These are phyloP conservation scores for Lateolabrax maculatus DNA, from an alignment of 2,797 vertebrate species.

Conservation along the genomic window DNA sequence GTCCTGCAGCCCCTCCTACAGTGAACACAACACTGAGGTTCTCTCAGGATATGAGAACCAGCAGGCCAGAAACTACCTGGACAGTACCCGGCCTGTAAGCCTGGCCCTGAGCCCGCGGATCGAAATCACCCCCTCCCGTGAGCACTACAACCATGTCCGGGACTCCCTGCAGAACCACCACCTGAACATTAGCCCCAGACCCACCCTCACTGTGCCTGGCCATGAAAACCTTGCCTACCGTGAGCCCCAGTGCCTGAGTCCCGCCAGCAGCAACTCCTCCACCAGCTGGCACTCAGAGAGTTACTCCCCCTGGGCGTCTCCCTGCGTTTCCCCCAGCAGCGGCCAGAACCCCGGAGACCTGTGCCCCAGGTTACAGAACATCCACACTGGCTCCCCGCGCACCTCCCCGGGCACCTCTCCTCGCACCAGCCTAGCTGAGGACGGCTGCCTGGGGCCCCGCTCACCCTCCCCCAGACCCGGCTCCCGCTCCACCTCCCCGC, in stretches of 20 bases:
- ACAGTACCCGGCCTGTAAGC: slow-evolving; percentile 85
- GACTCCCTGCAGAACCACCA: slow-evolving; percentile 92
- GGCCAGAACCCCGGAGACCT: slow-evolving; percentile 93
- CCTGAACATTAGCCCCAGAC: slow-evolving; percentile 90
- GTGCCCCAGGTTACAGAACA: slow-evolving; percentile 96
- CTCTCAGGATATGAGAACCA: slow-evolving; percentile 90
- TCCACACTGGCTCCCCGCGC: slow-evolving; percentile 97
- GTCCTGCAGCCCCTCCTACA: slow-evolving; percentile 88
- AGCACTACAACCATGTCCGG: slow-evolving; percentile 93
- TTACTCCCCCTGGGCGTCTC: slow-evolving; percentile 97
- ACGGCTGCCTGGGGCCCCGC: slow-evolving; percentile 90
- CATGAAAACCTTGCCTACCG: slow-evolving; percentile 91
- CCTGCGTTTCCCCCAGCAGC: slow-evolving; percentile 97
- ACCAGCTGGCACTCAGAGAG: slow-evolving; percentile 99
- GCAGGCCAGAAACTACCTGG: slow-evolving; percentile 90
- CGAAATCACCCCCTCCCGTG: slow-evolving; percentile 97
- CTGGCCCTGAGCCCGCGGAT: slow-evolving; percentile 95
- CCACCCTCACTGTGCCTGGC: slow-evolving; percentile 95
- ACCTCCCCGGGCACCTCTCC: slow-evolving; percentile 98
- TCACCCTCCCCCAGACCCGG: slow-evolving; percentile 93
- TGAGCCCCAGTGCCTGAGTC: slow-evolving; percentile 97
- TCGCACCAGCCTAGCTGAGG: slow-evolving; percentile 91
- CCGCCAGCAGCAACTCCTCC: slow-evolving; percentile 98
- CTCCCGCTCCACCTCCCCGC: slow-evolving; percentile 95
- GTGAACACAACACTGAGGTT: slow-evolving; percentile 85